Evolutionary conservation across 1,140 invertebrate genomes (phyloP), one percentile per base, ranked within the genome.

Genomic region (Drosophila mauritiana): DNA sequence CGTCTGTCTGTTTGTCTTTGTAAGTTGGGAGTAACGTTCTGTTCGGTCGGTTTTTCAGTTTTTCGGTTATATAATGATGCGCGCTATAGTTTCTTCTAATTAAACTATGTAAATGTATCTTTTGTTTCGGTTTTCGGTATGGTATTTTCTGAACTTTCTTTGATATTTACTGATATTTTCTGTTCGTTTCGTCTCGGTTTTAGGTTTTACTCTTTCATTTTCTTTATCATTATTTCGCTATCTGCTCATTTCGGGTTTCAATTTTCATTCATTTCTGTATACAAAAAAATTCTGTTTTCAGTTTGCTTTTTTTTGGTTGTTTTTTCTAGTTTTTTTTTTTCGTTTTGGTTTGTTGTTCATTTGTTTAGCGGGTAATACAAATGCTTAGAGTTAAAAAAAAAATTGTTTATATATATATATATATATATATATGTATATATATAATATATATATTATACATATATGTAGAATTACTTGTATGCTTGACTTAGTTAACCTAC

Each of bases 121-220:
- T 76, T 56, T 25, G 43, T 37, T 83, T 72, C 46, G 52, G 52
- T 82, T 74, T 49, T 70, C 54, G 70, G 57, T 72, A 65, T 69
- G 75, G 54, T 78, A 53, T 76, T 68, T 64, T 70, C 76, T 84
- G 55, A 83, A 81, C 73, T 81, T 63, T 82, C 79, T 70, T 49
- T 82, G 82, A 86, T 86, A 86, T 88, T 86, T 83, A 83, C 68
- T 88, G 79, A 88, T 88, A 88, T 88, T 83, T 67, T 79, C 73
- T 78, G 55, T 61, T 82, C 56, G 80, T 84, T 76, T 54, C 63
- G 51, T 63, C 65, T 76, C 59, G 53, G 70, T 52, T 65, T 62
- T 56, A 59, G 65, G 58, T 17, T 25, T 53, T 31, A 31, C 31
- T 31, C 31, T 73, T 73, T 63, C 12, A 39, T 49, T 27, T 27